A percentile compares a stretch with the other conserved stretches of the same genome.
Evolutionary conservation across 2,888 invertebrate species (phyloP).

Genomic region (Drosophila rubida): DNA sequence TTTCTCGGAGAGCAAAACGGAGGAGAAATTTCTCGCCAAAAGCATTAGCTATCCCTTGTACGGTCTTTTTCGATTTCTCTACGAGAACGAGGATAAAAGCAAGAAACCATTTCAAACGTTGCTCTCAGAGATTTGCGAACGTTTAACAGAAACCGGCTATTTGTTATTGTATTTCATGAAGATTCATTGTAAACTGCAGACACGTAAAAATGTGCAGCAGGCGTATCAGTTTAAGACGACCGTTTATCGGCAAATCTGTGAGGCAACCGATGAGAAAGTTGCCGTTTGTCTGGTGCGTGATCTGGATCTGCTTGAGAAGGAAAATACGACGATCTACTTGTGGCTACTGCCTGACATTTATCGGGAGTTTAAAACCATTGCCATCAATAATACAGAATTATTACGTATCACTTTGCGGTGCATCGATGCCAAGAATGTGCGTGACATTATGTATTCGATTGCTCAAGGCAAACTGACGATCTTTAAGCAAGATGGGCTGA

Average conservation of each 20-base stretch:
- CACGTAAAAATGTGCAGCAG: conserved; percentile 86
- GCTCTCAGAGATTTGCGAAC: conserved; percentile 91
- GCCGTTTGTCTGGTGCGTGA: conserved; percentile 87
- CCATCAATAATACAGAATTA: conserved; percentile 94
- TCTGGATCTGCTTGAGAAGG: conserved; percentile 94
- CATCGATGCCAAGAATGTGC: conserved; percentile 95
- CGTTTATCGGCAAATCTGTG: conserved; percentile 95
- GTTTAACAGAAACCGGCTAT: conserved; percentile 92
- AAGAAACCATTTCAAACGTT: conserved; percentile 92
- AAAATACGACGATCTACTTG: conserved; percentile 94
- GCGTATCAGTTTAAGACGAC: conserved; percentile 91
- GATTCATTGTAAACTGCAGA: conserved; percentile 88
- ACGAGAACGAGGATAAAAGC: conserved; percentile 89
- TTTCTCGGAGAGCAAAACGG: conserved; percentile 87
- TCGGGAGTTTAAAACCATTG: conserved; percentile 94
- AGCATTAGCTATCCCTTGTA: conserved; percentile 94
- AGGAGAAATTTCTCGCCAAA: conserved; percentile 88
- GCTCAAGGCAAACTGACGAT: conserved; percentile 94
- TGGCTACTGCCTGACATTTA: conserved; percentile 97
- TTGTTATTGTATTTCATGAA: conserved; percentile 95
- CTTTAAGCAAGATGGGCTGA: conserved; percentile 91
- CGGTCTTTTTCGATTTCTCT: conserved; percentile 93
- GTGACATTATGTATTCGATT: conserved; percentile 95
- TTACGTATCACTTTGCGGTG: conserved; percentile 95
- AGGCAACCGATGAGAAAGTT: conserved; percentile 88